A percentile compares a stretch with the other conserved stretches of the same genome.
Evolutionary conservation across 2,113 vertebrate genomes (phyloP).

Genomic region (Cichladusa arquata): DNA sequence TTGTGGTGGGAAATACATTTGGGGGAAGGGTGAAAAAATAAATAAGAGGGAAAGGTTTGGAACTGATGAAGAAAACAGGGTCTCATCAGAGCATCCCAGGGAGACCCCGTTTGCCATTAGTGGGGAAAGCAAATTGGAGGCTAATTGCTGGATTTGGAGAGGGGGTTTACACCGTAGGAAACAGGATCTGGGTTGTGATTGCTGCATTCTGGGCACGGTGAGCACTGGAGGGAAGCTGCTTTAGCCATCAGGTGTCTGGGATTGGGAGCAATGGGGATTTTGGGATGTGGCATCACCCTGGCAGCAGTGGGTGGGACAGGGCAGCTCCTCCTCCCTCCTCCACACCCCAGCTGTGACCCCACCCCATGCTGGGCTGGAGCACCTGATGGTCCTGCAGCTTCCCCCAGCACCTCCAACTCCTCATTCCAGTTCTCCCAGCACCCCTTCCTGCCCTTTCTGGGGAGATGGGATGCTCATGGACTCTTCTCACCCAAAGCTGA

Average conservation of each 20-base stretch:
- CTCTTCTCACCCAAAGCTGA: fast-evolving
- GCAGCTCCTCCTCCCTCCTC: background rate
- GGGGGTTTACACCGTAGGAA: background rate
- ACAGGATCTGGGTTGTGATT: slow-evolving; percentile 34
- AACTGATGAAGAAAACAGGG: slow-evolving; percentile 51
- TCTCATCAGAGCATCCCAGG: background rate
- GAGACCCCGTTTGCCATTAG: slow-evolving; percentile 18
- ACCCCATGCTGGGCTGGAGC: background rate
- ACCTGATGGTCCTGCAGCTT: background rate
- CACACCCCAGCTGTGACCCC: fast-evolving
- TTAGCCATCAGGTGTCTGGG: background rate
- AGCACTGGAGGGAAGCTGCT: background rate
- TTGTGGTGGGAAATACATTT: background rate
- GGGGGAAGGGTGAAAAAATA: background rate
- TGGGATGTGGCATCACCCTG: fast-evolving
- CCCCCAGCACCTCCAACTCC: background rate
- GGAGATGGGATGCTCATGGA: fast-evolving
- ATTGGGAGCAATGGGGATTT: background rate
- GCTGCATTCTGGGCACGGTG: background rate
- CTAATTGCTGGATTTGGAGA: slow-evolving; percentile 59
- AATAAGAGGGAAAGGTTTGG: background rate
- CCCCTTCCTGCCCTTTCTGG: fast-evolving
- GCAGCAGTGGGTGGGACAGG: background rate
- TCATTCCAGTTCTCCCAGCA: fast-evolving
- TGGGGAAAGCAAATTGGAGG: slow-evolving; percentile 54